Evolutionary conservation across 2,888 invertebrate species (phyloP), one percentile per base, ranked within the genome.

Genomic region (Crioceris asparagi): DNA sequence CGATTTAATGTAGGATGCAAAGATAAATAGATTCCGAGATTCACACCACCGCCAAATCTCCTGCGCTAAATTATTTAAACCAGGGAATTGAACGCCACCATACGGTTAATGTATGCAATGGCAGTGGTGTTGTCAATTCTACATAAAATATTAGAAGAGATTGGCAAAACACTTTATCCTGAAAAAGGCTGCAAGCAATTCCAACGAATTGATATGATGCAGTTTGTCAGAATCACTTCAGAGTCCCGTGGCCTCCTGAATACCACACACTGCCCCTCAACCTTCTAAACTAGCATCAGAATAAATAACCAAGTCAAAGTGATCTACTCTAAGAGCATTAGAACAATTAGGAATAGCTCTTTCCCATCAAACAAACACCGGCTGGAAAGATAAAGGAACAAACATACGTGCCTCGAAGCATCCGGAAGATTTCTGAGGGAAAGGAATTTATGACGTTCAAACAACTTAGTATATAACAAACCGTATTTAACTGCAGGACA

Each of bases 361-460:
- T 8, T 29, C 29, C 48, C 46, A 52, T 49, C 48, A 52, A 18
- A 35, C 32, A 18, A n/a, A n/a, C n/a, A n/a, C n/a, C n/a, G n/a
- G n/a, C n/a, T n/a, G n/a, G n/a, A n/a, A 17, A 40, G 33, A 4
- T 23, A 11, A 21, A 37, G 15, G 6, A 40, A 19, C 14, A 16
- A 14, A 51, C n/a, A n/a, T n/a, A n/a, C n/a, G n/a, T n/a, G n/a
- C n/a, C n/a, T n/a, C n/a, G n/a, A n/a, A n/a, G n/a, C n/a, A n/a
- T n/a, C n/a, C n/a, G n/a, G n/a, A n/a, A n/a, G n/a, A n/a, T n/a
- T n/a, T n/a, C n/a, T n/a, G n/a, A n/a, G n/a, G n/a, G n/a, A n/a
- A n/a, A n/a, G n/a, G n/a, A n/a, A n/a, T n/a, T n/a, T n/a, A n/a
- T n/a, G n/a, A n/a, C n/a, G n/a, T n/a, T n/a, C n/a, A n/a, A n/a